Evolutionary conservation across 1,140 invertebrate species (phyloP).

Genomic region (Pseudomyrmex dendroicus): DNA sequence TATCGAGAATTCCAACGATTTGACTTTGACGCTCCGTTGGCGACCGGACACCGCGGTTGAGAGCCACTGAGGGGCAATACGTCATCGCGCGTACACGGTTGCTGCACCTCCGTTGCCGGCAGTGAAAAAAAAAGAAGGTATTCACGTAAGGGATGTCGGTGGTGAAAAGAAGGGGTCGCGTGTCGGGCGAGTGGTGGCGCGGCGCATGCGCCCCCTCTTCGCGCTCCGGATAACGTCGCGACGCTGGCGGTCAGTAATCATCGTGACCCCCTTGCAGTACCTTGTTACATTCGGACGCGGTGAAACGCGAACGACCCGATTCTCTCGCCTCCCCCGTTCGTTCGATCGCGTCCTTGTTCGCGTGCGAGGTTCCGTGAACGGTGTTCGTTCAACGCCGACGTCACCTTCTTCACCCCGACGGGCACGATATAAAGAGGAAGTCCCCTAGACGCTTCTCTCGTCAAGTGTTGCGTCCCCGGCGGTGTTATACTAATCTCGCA

Average conservation of each 20-base stretch:
- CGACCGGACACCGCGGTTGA: conserved; percentile 47
- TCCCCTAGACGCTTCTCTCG: neutral
- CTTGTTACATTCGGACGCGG: conserved; percentile 59
- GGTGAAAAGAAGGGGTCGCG: conserved; percentile 70
- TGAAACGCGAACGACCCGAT: conserved; percentile 55
- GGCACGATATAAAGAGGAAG: conserved; percentile 5
- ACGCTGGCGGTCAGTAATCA: conserved; percentile 75
- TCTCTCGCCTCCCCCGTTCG: conserved; percentile 28
- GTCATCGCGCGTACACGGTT: conserved; percentile 51
- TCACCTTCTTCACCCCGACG: neutral
- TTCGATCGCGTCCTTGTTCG: conserved; percentile 47
- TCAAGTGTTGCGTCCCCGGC: conserved; percentile 57
- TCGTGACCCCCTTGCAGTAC: conserved; percentile 71
- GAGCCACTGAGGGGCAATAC: conserved; percentile 64
- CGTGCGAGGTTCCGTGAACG: conserved; percentile 12
- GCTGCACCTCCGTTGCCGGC: conserved; percentile 56
- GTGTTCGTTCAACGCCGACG: conserved; percentile 19
- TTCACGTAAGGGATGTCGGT: conserved; percentile 71
- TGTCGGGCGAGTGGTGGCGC: conserved; percentile 47
- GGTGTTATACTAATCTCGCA: conserved; percentile 77
- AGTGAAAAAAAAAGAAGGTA: conserved; percentile 38
- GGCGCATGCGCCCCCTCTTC: conserved; percentile 72
- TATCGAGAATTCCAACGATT: neutral
- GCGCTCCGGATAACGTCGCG: conserved; percentile 69
- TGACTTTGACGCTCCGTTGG: neutral